Evolutionary conservation across 2,797 vertebrate species (phyloP), one percentile per base, ranked within the genome.

Genomic region (Sciurus vulgaris): DNA sequence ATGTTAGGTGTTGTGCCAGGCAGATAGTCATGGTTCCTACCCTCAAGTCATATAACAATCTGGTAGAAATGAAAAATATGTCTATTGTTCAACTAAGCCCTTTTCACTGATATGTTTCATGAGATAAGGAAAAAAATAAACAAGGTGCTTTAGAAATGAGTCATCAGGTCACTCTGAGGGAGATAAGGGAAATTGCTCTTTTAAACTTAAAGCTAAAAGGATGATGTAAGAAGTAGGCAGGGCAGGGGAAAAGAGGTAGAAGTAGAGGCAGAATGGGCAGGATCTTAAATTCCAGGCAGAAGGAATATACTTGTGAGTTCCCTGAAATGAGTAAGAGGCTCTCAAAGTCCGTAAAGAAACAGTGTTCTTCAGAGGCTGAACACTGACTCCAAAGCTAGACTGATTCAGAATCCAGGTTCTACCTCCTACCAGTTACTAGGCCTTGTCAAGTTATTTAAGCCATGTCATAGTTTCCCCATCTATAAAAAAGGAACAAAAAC

Each of bases 71-170:
- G 44, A 89, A 94, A 93, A 84, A 84, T 7, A 77, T 9, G 14
- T 79, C 79, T 33, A 86, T 86, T 87, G 76, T 81, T 90, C 54
- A 87, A 73, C 78, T 63, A 83, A 92, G 79, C 44, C 38, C 84
- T 94, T 84, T 87, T 81, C 87, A 92, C 6, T 47, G 82, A 41
- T 12, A n/a, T 67, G 44, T 67, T 91, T 28, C 0, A 7, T 89
- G 65, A 74, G 86, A 47, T 86, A 84, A 95, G 33, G 76, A 33
- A 86, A 95, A 95, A 78, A 72, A 3, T 61, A 61, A 61, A 61
- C 35, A 79, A 47, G 63, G 15, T 96, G 51, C 65, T 94, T 94
- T 61, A 65, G 13, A 44, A 90, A 10, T 96, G 59, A 89, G 65
- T 81, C 67, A 89, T 86, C 67, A 14, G 70, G n/a, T 89, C 82